Base-by-base conservation (phyloP, 2,797 vertebrate species). In the Chelidonichthys spinosus region DNA sequence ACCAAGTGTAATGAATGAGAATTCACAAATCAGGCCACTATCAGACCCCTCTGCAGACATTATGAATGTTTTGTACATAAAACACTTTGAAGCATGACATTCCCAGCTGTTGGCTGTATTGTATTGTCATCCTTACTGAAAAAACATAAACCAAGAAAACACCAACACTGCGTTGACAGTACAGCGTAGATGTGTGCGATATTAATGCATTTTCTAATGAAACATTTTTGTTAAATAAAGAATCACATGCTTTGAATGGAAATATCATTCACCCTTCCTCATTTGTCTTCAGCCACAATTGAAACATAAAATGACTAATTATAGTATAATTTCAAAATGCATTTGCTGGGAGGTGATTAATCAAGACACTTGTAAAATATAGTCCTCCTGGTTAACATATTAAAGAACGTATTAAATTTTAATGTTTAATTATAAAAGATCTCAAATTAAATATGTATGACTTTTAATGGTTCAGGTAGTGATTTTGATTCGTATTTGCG, bases 381-480 rank as follows among this genome's bases (percentile, higher is more conserved):
- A 84, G 83, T 83, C 85, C 90, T 89, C 74, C 89, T 90, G 90
- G 88, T 90, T 90, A 93, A 92, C 86, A 87, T 90, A 90, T 93
- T 92, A 92, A 90, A 84, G 78, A 87, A 90, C 39, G 63, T 76
- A 92, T 94, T 85, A 90, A 92, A 87, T 53, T 93, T 94, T 94
- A 88, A 94, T 93, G 89, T 92, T 90, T 94, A 93, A 94, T 95
- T 95, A 94, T 84, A 86, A 87, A 89, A 82, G 79, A 91, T 78
- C 82, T 85, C 72, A 78, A 83, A 92, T 94, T 50, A 92, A 94
- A 90, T 91, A 93, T 95, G 88, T 54, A 94, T 85, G 74, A 85
- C 66, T 56, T 80, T 68, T 86, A 86, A 93, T 92, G 88, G 91
- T 84, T 81, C 83, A 87, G 86, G 84, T 83, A 72, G 58, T 72